Conservation (phyloP, 2,113 vertebrate genomes). For the Brachyistius frenatus region DNA sequence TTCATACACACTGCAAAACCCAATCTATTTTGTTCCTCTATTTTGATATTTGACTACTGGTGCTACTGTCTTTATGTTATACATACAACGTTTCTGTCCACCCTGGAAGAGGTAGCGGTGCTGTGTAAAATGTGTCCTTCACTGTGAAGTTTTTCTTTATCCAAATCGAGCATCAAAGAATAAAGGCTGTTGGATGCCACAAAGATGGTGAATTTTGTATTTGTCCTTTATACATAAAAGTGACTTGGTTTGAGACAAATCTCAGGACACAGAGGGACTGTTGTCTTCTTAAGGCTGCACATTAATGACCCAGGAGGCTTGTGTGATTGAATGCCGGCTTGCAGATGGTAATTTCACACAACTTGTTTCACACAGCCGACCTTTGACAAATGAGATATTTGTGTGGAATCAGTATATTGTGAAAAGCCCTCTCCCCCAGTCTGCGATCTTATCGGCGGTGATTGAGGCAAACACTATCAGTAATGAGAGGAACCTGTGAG, state of each 20-base stretch:
- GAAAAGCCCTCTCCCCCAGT: constrained; percentile 25
- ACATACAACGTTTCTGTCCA: too few species aligned
- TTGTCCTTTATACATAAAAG: neutral
- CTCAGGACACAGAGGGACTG: neutral
- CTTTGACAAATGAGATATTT: constrained; percentile 58
- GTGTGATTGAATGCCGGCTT: constrained; percentile 28
- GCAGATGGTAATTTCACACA: constrained; percentile 15
- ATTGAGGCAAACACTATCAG: constrained; percentile 55
- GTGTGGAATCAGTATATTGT: constrained; percentile 29
- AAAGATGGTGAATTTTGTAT: neutral
- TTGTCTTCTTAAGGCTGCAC: constrained; percentile 2
- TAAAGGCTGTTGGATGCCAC: neutral
- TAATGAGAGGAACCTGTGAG: constrained; percentile 32
- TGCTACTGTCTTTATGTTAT: too few species aligned
- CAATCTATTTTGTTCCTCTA: neutral
- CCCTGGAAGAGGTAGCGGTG: too few species aligned
- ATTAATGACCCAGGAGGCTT: constrained; percentile 31
- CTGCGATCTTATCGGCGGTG: constrained; percentile 50
- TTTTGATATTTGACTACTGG: neutral
- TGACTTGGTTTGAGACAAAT: constrained; percentile 9
- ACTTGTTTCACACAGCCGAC: constrained; percentile 39
- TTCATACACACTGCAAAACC: too few species aligned
- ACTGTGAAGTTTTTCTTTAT: too few species aligned
- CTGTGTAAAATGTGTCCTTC: too few species aligned
- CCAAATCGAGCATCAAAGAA: too few species aligned